phyloP scores from a whole-genome alignment of 2,888 invertebrate genomes.

The Copidosoma aretas region DNA sequence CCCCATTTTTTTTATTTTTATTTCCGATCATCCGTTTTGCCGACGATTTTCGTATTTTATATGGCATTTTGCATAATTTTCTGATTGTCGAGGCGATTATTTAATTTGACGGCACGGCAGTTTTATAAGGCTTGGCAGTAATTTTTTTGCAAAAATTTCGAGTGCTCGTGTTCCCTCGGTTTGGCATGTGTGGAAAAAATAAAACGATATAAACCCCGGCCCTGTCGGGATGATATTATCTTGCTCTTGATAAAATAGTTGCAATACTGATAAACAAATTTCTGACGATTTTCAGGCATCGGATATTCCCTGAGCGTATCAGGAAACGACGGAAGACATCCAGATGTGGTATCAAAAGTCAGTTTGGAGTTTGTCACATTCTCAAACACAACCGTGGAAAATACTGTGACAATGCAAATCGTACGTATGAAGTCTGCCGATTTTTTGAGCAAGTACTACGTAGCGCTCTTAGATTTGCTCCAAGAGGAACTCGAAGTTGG shows the following conservation, averaged over 20 bases:
- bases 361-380: conserved; percentile 83
- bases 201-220: too few relatives aligned
- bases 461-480: conserved; percentile 74
- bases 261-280: too few relatives aligned
- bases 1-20: neutral
- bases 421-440: conserved; percentile 75
- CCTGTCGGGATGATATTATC: too few relatives aligned
- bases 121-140: neutral
- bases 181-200: too few relatives aligned
- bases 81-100: conserved; percentile 25
- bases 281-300: conserved; percentile 60
- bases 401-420: conserved; percentile 80
- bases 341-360: conserved; percentile 85
- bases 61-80: conserved; percentile 34
- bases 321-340: conserved; percentile 89
- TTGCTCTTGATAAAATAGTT: too few relatives aligned
- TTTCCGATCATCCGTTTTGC: neutral
- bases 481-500: conserved; percentile 71
- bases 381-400: conserved; percentile 81
- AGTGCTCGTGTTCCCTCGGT: too few relatives aligned
- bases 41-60: conserved; percentile 26
- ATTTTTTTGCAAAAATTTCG: too few relatives aligned
- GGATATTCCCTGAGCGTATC: conserved; percentile 81
- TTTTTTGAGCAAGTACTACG: conserved; percentile 80
- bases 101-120: conserved; percentile 23